phyloP scores from a whole-genome alignment of 2,888 invertebrate species.

The Metopia argyrocephala region DNA sequence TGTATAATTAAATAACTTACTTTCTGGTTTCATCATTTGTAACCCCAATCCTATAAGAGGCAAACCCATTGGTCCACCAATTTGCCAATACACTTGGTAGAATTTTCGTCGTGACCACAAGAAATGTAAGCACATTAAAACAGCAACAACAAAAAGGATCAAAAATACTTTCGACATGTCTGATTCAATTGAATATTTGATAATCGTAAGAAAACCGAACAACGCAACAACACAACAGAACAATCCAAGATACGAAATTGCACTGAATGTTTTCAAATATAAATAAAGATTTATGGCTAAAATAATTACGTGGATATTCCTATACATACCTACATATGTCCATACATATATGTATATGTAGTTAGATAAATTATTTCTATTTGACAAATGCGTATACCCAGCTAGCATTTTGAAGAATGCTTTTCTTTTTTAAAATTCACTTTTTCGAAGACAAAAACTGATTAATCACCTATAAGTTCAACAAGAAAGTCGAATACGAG shows the following conservation, averaged over 20 bases:
- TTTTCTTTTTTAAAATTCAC: too few species aligned
- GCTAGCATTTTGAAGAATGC: too few species aligned
- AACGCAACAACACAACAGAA: neutral
- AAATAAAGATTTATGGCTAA: neutral
- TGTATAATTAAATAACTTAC: conserved; percentile 67
- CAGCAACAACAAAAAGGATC: conserved; percentile 65
- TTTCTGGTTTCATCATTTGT: conserved; percentile 75
- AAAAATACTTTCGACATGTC: conserved; percentile 55
- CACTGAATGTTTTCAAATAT: conserved; percentile 7
- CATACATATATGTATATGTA: neutral
- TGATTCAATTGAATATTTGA: neutral
- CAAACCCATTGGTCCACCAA: conserved; percentile 74
- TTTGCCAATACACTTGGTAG: conserved; percentile 72
- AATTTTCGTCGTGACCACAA: conserved; percentile 74
- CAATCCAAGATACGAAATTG: conserved; percentile 15
- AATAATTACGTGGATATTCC: neutral
- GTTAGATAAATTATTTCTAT: neutral
- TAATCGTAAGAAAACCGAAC: too few species aligned
- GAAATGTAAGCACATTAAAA: conserved; percentile 70
- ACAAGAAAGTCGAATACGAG: too few species aligned
- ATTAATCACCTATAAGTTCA: too few species aligned
- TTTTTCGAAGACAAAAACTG: too few species aligned
- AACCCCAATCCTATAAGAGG: conserved; percentile 75
- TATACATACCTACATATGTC: neutral
- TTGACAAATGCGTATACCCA: neutral